Base-by-base conservation (phyloP, 2,797 vertebrate species). In the Allobates femoralis region DNA sequence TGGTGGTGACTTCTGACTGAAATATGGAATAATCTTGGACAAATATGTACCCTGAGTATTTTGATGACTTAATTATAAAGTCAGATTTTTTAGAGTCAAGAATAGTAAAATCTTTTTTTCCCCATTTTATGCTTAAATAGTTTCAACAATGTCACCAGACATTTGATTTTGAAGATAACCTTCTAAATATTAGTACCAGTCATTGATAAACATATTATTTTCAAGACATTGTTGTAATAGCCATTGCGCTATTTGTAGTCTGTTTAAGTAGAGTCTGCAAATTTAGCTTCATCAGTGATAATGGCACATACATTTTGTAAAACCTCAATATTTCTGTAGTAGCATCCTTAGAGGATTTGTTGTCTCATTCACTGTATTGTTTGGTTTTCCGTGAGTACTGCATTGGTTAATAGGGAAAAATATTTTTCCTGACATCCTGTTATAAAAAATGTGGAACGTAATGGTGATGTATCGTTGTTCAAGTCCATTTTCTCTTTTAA, bases 361-460 rank as follows among this genome's bases (percentile, higher is more conserved):
- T 11, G 5, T 41, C 34, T 73, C 14, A 26, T n/a, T 26, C 37
- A 73, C n/a, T 71, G 10, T 71, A 71, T 7, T 67, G 30, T 16
- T 2, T 41, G 67, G 3, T 41, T 37, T 3, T 23, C 67, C 41
- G 67, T 23, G 32, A 41, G 32, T 71, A 23, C 19, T n/a, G 67
- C 11, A 41, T 41, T 34, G 41, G 67, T 41, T 71, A 34, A 41
- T 3, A 16, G 62, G 5, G 28, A 26, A 71, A n/a, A 71, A 71
- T 41, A 71, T 71, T 41, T 41, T 11, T 71, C 21, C 32, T 71
- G 23, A 71, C 67, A 71, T 71, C 67, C 34, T 71, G 67, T 71
- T 23, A 41, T 23, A 41, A 71, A 26, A 58, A 58, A 69, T 21
- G 8, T 21, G 23, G 11, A 37, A 41, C 21, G 23, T 71, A 41